Base-by-base conservation (phyloP, 1,140 invertebrate species). In the Dendrolimus kikuchii region DNA sequence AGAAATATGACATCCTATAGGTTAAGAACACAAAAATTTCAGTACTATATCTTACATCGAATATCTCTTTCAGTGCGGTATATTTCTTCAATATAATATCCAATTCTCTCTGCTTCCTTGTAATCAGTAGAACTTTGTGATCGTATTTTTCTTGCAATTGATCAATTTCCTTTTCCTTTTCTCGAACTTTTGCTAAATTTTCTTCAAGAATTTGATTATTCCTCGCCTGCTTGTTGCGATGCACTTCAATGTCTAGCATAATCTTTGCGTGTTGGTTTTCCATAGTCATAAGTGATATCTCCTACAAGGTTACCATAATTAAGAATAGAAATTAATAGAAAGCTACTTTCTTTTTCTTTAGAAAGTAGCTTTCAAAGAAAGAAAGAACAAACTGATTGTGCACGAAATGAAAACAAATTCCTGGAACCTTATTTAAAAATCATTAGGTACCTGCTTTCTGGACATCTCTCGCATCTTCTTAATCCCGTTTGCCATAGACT, bases 221-320 rank as follows among this genome's bases (percentile, higher is more conserved):
- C 80, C 59, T 89, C 64, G 59, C 60, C 49, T 85, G 76, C 4
- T 60, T 62, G 56, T 73, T 86, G 42, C 88, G 85, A 36, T 91
- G 74, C 50, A 89, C 86, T 66, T 93, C 92, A 2, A 92, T 87
- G 51, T 92, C 89, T 2, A 93, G 66, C 59, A 91, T 76, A 38
- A 89, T 76, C 58, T 88, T 88, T 2, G 91, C 90, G 60, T 92
- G 89, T 36, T 89, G 87, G 68, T 92, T 92, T 76, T 94, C 92
- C 41, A 89, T 86, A 62, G 89, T 82, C 8, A 89, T 84, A 49
- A 92, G 68, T n/a, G 87, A 77, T 46, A 92, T 81, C 83, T 94
- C 92, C 66, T 86, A 58, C 36, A 70, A 66, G 40, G 56, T 9
- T 3, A 23, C 23, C 23, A 23, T 23, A 3, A 23, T 23, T 23